Base-by-base conservation (phyloP, 2,888 invertebrate species). In the Ephialtes manifestator region DNA sequence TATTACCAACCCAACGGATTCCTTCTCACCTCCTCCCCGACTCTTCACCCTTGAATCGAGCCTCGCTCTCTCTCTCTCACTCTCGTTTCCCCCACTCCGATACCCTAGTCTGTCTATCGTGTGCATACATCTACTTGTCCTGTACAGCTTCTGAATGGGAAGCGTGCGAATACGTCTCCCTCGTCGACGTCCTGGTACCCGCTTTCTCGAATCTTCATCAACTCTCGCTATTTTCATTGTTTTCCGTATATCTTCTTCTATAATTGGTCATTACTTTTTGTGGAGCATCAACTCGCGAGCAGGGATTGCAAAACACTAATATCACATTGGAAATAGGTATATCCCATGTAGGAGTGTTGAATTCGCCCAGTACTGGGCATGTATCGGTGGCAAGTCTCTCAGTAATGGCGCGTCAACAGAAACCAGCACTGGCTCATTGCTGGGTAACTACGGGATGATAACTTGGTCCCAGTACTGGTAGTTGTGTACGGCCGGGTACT, bases 1-100 rank as follows among this genome's bases (percentile, higher is more conserved):
- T 83, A 85, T 86, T 88, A 90, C 89, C 86, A 87, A 83, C 82
- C 86, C 87, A 84, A 83, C 83, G 87, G 87, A 85, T 81, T 81
- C 83, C 87, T 85, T 83, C 81, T 84, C 83, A 67, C 72, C 83
- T 77, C 88, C 82, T 79, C 80, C 70, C 20, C 87, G 87, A 86
- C 77, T 79, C 85, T 83, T 86, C 77, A 83, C 58, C 82, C 63
- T 84, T 67, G 84, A 39, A 39, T 39, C 39, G 10, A 39, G 35
- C 53, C 67, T 18, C 55, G 18, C 70, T 46, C 68, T 11, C 68
- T 11, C 65, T 80, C 67, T 71, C 58, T 65, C 77, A 65, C 35
- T 67, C 48, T 46, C 46, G 46, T 18, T 65, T 48, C 78, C 58
- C 46, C 43, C 15, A 67, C 77, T 63, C 39, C 68, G 58, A 20